These are phyloP conservation scores for Potorous gilbertii DNA, from an alignment of 2,797 vertebrate genomes.

Conservation along the genomic window DNA sequence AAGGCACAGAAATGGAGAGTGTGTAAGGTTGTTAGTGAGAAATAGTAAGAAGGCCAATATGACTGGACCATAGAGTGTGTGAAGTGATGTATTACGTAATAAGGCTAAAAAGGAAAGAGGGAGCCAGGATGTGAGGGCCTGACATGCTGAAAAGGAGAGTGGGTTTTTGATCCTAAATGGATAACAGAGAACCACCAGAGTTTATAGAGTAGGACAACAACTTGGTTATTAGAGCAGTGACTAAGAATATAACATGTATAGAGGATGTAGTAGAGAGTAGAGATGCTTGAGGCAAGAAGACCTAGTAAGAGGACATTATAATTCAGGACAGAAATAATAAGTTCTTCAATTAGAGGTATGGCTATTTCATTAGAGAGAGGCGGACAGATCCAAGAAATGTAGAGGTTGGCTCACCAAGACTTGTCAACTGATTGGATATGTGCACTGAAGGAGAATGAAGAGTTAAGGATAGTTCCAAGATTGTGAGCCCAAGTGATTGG, in stretches of 20 bases:
- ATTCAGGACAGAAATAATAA: not conserved
- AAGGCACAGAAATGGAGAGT: not conserved
- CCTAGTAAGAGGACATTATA: not conserved
- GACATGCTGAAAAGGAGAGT: not conserved
- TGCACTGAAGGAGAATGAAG: not conserved
- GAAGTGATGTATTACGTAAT: not conserved
- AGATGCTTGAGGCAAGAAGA: not conserved
- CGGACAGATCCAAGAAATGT: not conserved
- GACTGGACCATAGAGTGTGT: not conserved
- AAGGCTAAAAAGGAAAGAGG: not conserved
- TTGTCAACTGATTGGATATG: not conserved
- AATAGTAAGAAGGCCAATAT: not conserved
- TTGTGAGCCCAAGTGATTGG: not conserved
- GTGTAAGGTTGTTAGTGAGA: not conserved
- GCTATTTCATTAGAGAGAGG: not conserved
- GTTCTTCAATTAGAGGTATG: not conserved
- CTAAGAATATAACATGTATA: not conserved
- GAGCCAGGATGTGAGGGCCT: not conserved
- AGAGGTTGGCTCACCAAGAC: not conserved
- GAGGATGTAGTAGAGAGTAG: not conserved
- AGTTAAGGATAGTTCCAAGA: not conserved
- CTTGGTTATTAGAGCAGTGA: not conserved
- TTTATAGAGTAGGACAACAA: not conserved
- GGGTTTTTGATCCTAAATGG: not conserved
- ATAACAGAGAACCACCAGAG: not conserved